Conservation (phyloP, 1,140 invertebrate species). For the Acyrthosiphon pisum region DNA sequence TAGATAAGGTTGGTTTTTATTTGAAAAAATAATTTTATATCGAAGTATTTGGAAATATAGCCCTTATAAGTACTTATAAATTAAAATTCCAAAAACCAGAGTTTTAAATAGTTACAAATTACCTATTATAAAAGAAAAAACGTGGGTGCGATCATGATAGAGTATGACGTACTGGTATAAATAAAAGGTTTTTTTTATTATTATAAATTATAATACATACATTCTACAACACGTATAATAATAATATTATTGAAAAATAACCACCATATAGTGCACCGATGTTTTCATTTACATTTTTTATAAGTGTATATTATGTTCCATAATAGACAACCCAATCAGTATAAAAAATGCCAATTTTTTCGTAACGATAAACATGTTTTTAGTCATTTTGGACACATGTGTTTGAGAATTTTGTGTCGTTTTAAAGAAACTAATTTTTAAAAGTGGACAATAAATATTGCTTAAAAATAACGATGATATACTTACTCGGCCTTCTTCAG, state of each 20-base stretch:
- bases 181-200: not conserved
- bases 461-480: conserved; percentile 39
- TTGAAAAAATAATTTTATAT: not conserved
- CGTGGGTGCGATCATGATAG: not conserved
- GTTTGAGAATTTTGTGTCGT: not conserved
- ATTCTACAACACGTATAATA: not conserved
- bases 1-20: not conserved
- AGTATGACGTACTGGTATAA: not conserved
- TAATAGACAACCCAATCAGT: not conserved
- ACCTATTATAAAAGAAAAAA: not conserved
- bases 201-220: not conserved
- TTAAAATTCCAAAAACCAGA: not conserved
- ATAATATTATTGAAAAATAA: conserved; percentile 18
- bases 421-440: conserved; percentile 39
- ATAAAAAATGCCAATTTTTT: not conserved
- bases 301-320: not conserved
- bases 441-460: conserved; percentile 34
- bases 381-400: conserved; percentile 26
- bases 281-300: not conserved
- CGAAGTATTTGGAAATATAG: not conserved
- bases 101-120: not conserved
- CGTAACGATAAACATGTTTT: not conserved
- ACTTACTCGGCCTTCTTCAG: not conserved
- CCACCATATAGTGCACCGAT: not conserved
- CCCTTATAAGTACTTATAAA: not conserved